Evolutionary conservation across 2,113 vertebrate species (phyloP).

Genomic region (Verasper variegatus): DNA sequence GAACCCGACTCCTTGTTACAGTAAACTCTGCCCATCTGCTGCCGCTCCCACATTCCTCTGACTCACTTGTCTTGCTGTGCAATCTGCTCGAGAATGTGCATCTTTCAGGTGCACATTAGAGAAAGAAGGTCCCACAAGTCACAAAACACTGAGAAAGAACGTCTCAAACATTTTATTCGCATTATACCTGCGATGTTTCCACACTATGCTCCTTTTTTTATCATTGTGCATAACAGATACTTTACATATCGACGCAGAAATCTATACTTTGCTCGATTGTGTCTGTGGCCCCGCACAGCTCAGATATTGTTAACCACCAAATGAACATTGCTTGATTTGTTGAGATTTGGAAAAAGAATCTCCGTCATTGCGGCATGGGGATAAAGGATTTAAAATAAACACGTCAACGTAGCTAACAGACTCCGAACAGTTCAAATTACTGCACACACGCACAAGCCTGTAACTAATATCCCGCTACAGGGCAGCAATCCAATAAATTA

Average conservation of each 20-base stretch:
- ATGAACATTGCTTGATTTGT: too few relatives aligned
- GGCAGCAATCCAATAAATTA: not conserved
- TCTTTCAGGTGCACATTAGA: not conserved
- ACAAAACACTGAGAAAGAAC: too few relatives aligned
- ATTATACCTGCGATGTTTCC: too few relatives aligned
- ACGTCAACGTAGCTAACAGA: not conserved
- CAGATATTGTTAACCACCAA: too few relatives aligned
- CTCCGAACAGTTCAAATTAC: not conserved
- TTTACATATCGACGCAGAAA: too few relatives aligned
- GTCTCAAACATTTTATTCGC: too few relatives aligned
- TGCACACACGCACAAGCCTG: not conserved
- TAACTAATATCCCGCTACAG: not conserved
- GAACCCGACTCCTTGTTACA: slow-evolving; percentile 8
- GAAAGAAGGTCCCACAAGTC: not conserved
- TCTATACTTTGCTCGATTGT: too few relatives aligned
- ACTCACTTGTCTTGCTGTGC: not conserved
- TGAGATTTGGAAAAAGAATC: not conserved
- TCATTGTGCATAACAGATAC: too few relatives aligned
- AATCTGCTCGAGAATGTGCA: too few relatives aligned
- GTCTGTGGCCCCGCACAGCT: too few relatives aligned
- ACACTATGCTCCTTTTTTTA: too few relatives aligned
- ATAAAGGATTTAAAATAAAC: not conserved
- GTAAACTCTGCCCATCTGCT: slow-evolving; percentile 35
- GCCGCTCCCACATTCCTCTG: slow-evolving; percentile 14
- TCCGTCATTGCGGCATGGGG: not conserved